Conservation (phyloP, 2,797 vertebrate genomes). For the Cetoscarus ocellatus region DNA sequence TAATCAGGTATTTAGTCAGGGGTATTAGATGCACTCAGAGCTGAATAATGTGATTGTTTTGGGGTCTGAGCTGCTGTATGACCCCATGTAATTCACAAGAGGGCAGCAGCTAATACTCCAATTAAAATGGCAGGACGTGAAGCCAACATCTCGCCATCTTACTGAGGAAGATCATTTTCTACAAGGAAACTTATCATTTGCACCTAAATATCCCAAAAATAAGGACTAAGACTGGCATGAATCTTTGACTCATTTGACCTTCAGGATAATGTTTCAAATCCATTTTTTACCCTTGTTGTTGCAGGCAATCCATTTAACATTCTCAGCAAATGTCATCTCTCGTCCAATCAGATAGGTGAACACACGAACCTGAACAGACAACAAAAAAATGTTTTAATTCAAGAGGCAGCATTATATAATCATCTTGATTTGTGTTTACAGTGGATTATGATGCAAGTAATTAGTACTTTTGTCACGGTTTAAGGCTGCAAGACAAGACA, state of each 20-base stretch:
- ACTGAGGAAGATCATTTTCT: not conserved
- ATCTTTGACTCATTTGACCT: not conserved
- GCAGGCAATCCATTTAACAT: constrained; percentile 96
- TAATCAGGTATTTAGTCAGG: constrained; percentile 65
- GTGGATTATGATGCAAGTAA: not conserved
- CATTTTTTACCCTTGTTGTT: constrained; percentile 92
- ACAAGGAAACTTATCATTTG: not conserved
- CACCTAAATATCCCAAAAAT: not conserved
- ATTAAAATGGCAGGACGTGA: constrained; percentile 17
- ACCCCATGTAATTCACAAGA: constrained; percentile 62
- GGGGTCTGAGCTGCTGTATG: constrained; percentile 45
- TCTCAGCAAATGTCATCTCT: constrained; percentile 93
- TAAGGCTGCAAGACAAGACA: too few relatives aligned
- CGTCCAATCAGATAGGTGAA: constrained; percentile 97
- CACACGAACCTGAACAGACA: constrained; percentile 89
- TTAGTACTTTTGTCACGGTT: not conserved
- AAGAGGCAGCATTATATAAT: not conserved
- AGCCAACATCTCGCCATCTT: not conserved
- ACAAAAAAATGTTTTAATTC: not conserved
- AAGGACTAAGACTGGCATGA: not conserved
- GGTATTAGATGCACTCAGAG: constrained; percentile 42
- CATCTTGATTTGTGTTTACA: not conserved
- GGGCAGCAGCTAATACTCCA: constrained; percentile 64
- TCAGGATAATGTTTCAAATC: not conserved
- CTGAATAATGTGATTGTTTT: constrained; percentile 60